A percentile compares a stretch with the other conserved stretches of the same genome.
These are phyloP conservation scores for Dolichomitus sp. DNA, from an alignment of 2,888 invertebrate genomes.

Conservation along the genomic window DNA sequence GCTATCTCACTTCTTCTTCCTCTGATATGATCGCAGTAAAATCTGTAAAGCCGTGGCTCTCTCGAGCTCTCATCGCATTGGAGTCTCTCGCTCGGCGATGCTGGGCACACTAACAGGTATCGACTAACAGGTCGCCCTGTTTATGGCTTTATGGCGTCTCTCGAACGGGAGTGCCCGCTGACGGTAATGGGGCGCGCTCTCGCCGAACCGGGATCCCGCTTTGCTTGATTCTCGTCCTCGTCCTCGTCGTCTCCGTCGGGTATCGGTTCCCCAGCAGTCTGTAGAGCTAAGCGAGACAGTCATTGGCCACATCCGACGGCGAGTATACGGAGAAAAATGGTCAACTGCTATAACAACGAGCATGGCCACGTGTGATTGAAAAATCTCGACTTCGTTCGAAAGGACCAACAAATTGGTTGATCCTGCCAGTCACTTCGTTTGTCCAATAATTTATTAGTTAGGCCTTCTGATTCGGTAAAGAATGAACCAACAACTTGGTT, in stretches of 20 bases:
- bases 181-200: constrained; percentile 72
- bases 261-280: not conserved
- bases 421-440: too few species aligned
- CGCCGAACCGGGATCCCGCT: constrained; percentile 60
- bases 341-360: too few species aligned
- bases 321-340: not conserved
- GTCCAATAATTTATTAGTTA: too few species aligned
- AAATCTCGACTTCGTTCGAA: too few species aligned
- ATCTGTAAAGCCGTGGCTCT: constrained; percentile 43
- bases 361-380: too few species aligned
- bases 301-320: constrained; percentile 7
- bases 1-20: constrained; percentile 41
- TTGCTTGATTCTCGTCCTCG: constrained; percentile 39
- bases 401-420: too few species aligned
- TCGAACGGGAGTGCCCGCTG: constrained; percentile 73
- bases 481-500: too few species aligned
- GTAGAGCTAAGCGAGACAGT: not conserved
- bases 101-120: constrained; percentile 70
- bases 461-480: too few species aligned
- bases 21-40: constrained; percentile 65
- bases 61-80: constrained; percentile 3
- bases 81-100: constrained; percentile 46
- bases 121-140: constrained; percentile 75
- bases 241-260: constrained; percentile 23
- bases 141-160: constrained; percentile 76